Evolutionary conservation across 2,113 vertebrate species (phyloP).

Genomic region (Suricata suricatta): DNA sequence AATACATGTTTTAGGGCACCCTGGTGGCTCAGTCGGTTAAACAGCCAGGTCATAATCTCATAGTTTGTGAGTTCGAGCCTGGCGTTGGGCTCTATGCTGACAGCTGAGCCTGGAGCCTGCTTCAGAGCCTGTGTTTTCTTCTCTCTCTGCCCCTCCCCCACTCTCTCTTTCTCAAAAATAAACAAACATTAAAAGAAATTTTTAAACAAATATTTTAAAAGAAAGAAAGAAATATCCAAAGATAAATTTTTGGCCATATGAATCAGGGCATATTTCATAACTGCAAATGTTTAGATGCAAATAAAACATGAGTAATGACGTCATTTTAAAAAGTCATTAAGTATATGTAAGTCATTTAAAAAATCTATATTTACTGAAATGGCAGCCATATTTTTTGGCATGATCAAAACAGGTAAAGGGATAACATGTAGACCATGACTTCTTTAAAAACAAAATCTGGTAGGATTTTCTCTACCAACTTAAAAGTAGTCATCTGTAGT

Average conservation of each 20-base stretch:
- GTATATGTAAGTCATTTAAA: not conserved
- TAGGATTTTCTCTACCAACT: not conserved
- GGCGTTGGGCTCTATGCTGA: too few relatives aligned
- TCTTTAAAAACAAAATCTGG: not conserved
- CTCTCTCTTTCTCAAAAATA: too few relatives aligned
- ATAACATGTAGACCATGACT: not conserved
- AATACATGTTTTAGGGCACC: not conserved
- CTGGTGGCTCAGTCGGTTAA: too few relatives aligned
- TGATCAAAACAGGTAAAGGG: not conserved
- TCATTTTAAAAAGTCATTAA: not conserved
- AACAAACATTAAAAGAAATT: too few relatives aligned
- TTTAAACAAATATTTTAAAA: not conserved
- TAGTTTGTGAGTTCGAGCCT: too few relatives aligned
- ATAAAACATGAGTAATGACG: not conserved
- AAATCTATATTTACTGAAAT: conserved; percentile 38
- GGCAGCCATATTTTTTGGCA: not conserved
- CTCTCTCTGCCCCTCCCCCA: too few relatives aligned
- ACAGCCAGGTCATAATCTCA: too few relatives aligned
- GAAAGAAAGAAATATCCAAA: conserved; percentile 27
- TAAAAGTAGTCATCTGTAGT: not conserved
- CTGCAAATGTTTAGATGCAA: conserved; percentile 29
- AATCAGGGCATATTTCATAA: not conserved
- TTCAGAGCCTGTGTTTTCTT: too few relatives aligned
- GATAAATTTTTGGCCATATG: not conserved
- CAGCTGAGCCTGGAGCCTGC: too few relatives aligned